phyloP scores from a whole-genome alignment of 2,113 vertebrate genomes.

The Poeciliopsis turrubarensis region DNA sequence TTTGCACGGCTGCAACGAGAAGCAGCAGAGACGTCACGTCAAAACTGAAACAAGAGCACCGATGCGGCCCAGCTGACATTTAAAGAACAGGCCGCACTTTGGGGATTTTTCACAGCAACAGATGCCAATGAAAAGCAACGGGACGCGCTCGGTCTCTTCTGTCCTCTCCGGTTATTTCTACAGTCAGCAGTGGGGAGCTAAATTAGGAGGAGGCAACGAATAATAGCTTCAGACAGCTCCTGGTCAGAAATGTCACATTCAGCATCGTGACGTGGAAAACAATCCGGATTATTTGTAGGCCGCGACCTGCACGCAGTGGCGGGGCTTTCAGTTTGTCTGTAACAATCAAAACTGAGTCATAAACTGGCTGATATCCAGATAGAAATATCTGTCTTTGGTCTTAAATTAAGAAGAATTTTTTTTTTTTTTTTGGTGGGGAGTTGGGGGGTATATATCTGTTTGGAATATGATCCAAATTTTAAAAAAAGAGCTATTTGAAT shows the following conservation, averaged over 20 bases:
- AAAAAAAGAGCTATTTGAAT: neutral
- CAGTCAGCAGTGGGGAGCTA: no score
- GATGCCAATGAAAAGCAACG: neutral
- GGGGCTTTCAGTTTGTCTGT: neutral
- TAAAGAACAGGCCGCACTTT: neutral
- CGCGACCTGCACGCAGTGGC: neutral
- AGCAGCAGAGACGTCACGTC: conserved; percentile 5
- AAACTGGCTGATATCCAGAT: neutral
- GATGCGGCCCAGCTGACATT: conserved; percentile 1
- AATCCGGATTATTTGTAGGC: neutral
- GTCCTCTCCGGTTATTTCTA: no score
- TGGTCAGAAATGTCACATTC: neutral
- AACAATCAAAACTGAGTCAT: neutral
- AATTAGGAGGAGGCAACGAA: neutral
- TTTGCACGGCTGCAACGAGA: conserved; percentile 89
- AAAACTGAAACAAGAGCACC: neutral
- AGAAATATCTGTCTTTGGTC: neutral
- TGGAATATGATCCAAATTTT: neutral
- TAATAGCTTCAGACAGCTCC: neutral
- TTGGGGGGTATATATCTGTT: neutral
- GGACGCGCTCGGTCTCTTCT: no score
- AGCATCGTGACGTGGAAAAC: neutral
- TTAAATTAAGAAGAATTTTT: neutral
- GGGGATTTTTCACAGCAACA: neutral
- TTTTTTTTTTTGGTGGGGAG: no score